These are phyloP conservation scores for Zapornia atra DNA, from an alignment of 2,113 vertebrate genomes.

Conservation along the genomic window DNA sequence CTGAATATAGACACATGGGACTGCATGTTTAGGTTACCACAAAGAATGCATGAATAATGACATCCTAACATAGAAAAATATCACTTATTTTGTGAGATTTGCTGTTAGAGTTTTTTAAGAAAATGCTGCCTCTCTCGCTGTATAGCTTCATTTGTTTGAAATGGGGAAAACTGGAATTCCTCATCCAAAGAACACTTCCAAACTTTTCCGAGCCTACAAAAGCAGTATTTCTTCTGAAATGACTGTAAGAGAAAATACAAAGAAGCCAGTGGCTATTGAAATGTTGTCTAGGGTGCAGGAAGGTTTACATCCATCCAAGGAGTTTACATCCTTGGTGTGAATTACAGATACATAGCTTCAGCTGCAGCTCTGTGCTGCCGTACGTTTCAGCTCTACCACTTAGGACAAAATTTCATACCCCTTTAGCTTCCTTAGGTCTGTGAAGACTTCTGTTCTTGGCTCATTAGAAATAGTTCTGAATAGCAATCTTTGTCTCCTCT, in stretches of 20 bases:
- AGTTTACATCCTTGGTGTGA: neutral
- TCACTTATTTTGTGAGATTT: neutral
- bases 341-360: neutral
- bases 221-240: neutral
- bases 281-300: neutral
- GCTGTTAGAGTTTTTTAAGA: neutral
- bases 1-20: neutral
- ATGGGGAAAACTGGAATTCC: neutral
- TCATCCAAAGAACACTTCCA: neutral
- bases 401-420: neutral
- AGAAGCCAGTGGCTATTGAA: neutral
- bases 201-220: neutral
- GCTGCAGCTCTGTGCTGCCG: neutral
- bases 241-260: neutral
- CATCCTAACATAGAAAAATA: neutral
- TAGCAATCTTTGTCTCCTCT: neutral
- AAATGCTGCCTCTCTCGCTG: neutral
- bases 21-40: neutral
- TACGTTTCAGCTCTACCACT: neutral
- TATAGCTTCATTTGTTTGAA: neutral
- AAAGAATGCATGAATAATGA: neutral
- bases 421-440: neutral
- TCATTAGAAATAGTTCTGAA: conserved; percentile 9
- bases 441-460: neutral
- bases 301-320: neutral